Evolutionary conservation across 2,797 vertebrate genomes (phyloP).

Genomic region (Tapera naevia): DNA sequence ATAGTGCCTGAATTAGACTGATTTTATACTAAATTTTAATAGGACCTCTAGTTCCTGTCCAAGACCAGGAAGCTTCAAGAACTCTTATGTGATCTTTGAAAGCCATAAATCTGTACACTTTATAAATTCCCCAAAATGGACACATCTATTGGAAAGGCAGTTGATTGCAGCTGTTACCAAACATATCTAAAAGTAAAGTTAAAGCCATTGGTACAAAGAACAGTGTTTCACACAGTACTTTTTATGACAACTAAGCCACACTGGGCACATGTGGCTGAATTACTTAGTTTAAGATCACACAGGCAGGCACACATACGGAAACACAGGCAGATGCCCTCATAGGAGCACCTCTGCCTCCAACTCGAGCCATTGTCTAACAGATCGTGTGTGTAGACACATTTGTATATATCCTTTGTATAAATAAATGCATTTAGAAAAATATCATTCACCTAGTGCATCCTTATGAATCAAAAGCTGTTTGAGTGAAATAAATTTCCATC

Average conservation of each 20-base stretch:
- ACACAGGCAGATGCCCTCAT: not conserved
- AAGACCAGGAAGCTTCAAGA: not conserved
- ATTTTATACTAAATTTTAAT: not conserved
- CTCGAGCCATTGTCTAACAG: not conserved
- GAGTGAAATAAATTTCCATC: not conserved
- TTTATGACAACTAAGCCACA: not conserved
- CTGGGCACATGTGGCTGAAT: not conserved
- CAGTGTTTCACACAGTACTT: not conserved
- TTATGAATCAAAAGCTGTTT: not conserved
- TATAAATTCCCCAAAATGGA: not conserved
- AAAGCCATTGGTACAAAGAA: not conserved
- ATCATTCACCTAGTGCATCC: not conserved
- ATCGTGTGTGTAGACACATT: not conserved
- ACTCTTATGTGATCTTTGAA: not conserved
- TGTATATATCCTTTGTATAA: not conserved
- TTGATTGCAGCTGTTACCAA: not conserved
- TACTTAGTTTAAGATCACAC: not conserved
- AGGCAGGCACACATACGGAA: rapidly evolving
- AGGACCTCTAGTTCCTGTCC: not conserved
- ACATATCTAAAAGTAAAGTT: not conserved
- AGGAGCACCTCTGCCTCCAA: no score
- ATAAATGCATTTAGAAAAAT: not conserved
- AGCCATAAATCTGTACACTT: not conserved
- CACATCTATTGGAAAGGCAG: not conserved
- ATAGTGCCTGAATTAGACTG: not conserved